phyloP scores from a whole-genome alignment of 2,888 invertebrate species.

The Drosophila parthenogenetica region DNA sequence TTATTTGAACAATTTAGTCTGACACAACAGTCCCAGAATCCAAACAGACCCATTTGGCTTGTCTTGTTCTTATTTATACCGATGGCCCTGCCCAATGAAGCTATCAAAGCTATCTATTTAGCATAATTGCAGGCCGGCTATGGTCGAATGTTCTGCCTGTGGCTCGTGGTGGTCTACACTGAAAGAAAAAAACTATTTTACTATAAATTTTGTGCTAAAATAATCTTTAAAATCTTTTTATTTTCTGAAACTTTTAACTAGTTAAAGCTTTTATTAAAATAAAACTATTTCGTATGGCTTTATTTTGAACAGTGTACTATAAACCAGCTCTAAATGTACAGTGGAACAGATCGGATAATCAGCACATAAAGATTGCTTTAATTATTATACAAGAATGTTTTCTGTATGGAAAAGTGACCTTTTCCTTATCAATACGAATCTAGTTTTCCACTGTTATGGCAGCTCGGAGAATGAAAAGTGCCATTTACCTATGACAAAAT shows the following conservation, averaged over 20 bases:
- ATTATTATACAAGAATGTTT: background rate
- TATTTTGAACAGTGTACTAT: background rate
- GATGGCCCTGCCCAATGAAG: slow-evolving; percentile 65
- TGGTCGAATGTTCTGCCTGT: slow-evolving; percentile 34
- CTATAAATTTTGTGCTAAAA: background rate
- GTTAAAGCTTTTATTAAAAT: no score
- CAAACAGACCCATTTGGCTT: slow-evolving; percentile 58
- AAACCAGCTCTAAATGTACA: slow-evolving; percentile 27
- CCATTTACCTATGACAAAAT: background rate
- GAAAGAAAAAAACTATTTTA: background rate
- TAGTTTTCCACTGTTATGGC: background rate
- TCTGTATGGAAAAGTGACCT: background rate
- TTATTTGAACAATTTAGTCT: slow-evolving; percentile 81
- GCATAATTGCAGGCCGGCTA: slow-evolving; percentile 69
- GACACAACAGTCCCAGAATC: slow-evolving; percentile 63
- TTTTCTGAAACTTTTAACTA: no score
- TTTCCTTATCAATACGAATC: background rate
- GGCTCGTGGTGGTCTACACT: slow-evolving; percentile 47
- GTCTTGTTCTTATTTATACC: slow-evolving; percentile 71
- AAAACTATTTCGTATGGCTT: no score
- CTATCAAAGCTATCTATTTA: slow-evolving; percentile 74
- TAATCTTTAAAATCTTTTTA: no score
- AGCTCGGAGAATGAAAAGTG: background rate
- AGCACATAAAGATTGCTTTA: background rate
- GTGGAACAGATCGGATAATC: slow-evolving; percentile 24